Conservation (phyloP, 2,888 invertebrate species). For the Microctonus brassicae region DNA sequence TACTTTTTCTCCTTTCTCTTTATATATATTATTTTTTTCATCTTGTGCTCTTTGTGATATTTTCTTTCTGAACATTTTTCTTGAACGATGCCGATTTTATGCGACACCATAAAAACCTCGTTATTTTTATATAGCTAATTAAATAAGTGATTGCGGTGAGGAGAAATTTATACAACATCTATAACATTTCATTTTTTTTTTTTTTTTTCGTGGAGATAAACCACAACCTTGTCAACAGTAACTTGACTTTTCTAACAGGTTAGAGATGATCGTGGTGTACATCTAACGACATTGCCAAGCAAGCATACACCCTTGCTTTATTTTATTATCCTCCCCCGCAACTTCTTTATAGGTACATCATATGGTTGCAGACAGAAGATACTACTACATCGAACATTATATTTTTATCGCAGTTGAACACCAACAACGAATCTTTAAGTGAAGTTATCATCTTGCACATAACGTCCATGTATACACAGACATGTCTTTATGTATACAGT, state of each 20-base stretch:
- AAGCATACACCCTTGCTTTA: slow-evolving; percentile 29
- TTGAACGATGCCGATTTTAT: slow-evolving; percentile 37
- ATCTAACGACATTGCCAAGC: slow-evolving; percentile 46
- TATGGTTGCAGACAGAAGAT: not conserved
- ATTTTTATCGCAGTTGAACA: slow-evolving; percentile 22
- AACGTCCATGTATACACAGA: not conserved
- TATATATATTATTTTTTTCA: slow-evolving; percentile 2
- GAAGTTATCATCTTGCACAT: not conserved
- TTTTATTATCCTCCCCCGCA: not conserved
- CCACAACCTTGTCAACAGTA: slow-evolving; percentile 48
- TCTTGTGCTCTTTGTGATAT: slow-evolving; percentile 14
- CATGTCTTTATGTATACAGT: not conserved
- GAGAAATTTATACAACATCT: slow-evolving; percentile 28
- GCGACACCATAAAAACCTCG: slow-evolving; percentile 55
- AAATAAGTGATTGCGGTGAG: slow-evolving; percentile 45
- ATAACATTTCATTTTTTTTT: too few species aligned
- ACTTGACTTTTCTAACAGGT: slow-evolving; percentile 67
- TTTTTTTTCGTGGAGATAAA: too few species aligned
- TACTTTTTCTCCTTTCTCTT: not conserved
- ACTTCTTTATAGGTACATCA: not conserved
- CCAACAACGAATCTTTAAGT: slow-evolving; percentile 7
- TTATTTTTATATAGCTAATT: slow-evolving; percentile 68
- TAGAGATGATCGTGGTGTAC: slow-evolving; percentile 58
- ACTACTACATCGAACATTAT: slow-evolving; percentile 1
- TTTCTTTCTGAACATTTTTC: slow-evolving; percentile 42